phyloP scores from a whole-genome alignment of 2,888 invertebrate species.

The Temnothorax rugatulus region DNA sequence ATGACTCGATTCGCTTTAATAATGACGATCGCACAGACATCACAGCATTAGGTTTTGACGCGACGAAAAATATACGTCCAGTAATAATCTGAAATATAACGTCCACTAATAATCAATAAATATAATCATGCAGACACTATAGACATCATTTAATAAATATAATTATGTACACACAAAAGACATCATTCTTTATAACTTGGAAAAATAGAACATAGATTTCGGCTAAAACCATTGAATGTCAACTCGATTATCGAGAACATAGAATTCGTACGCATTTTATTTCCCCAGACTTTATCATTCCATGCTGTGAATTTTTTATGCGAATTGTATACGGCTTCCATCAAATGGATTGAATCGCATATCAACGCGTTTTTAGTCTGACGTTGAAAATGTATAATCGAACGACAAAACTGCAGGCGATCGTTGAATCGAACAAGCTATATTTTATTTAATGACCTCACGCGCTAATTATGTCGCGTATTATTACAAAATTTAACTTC shows the following conservation, averaged over 20 bases:
- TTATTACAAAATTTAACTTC: not conserved
- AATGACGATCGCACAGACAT: not conserved
- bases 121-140: not conserved
- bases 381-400: constrained; percentile 45
- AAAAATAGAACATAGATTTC: not conserved
- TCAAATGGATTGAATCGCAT: constrained; percentile 6
- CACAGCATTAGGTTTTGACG: not conserved
- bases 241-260: not conserved
- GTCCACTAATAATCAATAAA: not conserved
- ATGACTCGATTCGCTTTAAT: not conserved
- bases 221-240: not conserved
- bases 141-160: no score
- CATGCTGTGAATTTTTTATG: constrained; percentile 3
- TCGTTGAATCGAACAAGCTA: not conserved
- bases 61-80: not conserved
- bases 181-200: not conserved
- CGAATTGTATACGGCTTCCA: not conserved
- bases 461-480: not conserved
- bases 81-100: not conserved
- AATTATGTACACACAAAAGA: no score
- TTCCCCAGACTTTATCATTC: not conserved
- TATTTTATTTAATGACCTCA: constrained; percentile 29
- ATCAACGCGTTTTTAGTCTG: not conserved
- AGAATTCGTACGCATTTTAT: constrained; percentile 8
- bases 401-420: constrained; percentile 48